Base-by-base conservation (phyloP, 2,888 invertebrate species). In the Trachelus iudaicus region DNA sequence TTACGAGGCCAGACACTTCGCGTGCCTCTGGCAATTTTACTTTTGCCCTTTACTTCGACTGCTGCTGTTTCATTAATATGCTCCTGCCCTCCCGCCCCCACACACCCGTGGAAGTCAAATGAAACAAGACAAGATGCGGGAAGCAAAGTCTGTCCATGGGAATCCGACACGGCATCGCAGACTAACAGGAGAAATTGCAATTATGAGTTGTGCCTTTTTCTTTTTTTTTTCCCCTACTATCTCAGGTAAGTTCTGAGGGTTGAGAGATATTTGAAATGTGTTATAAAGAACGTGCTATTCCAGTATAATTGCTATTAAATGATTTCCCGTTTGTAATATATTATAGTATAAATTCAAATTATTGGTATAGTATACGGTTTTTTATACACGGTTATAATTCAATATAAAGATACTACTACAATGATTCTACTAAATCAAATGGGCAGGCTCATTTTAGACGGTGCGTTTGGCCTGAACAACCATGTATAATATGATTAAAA, bases 1-100 rank as follows among this genome's bases (percentile, higher is more conserved):
- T 71, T 71, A 71, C 33, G 71, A 31, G 71, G 33, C 33, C 71
- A 74, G 79, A 77, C 77, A 75, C 76, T 23, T 86, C 81, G 87
- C 87, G 86, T 87, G 87, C 79, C 80, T 81, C 80, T 75, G 73
- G 77, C 76, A 82, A 83, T 83, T 85, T 85, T 81, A 78, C 79
- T 83, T 84, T 83, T 79, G 34, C 75, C 71, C 71, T 71, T 56
- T 56, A 56, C 56, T 56, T 56, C 56, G 23, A 56, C 56, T 9
- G 56, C 56, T 56, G 56, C 56, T 56, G 56, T 56, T 40, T 56
- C 56, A 56, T 56, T 56, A 56, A 56, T 56, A 56, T 56, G 6
- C 35, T 35, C 3, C 12, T 37, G 37, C 13, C 34, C 9, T 12
- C 40, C 23, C 15, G 0, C 9, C 40, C 15, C 23, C 56, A 9